Percentiles rank a stretch among this genome's conserved stretches.
Conservation (phyloP, 2,797 vertebrate genomes). For the Squalus acanthias region DNA sequence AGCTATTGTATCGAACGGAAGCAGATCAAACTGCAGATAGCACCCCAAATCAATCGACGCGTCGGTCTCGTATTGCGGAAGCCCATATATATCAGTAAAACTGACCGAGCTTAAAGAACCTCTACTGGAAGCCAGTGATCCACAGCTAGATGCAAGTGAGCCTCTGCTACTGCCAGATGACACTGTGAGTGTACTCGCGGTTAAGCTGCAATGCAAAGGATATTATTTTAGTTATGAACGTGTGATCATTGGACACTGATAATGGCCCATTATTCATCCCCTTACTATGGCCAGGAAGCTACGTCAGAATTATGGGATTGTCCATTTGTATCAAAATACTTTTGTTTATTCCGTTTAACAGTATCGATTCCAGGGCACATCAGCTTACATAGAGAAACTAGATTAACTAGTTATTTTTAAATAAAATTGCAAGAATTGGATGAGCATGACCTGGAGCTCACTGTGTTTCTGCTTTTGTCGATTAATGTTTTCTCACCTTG, state of each 20-base stretch:
- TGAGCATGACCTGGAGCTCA: background rate
- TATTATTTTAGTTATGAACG: slow-evolving; percentile 33
- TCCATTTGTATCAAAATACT: background rate
- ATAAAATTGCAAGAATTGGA: background rate
- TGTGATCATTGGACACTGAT: background rate
- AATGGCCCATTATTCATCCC: background rate
- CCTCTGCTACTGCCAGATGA: slow-evolving; percentile 95
- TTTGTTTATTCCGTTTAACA: background rate
- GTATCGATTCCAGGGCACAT: background rate
- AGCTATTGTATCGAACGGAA: slow-evolving; percentile 66
- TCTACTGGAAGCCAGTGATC: slow-evolving; percentile 86
- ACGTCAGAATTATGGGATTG: background rate
- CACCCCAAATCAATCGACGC: slow-evolving; percentile 63
- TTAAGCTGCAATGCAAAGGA: slow-evolving; percentile 65
- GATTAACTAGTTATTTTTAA: background rate
- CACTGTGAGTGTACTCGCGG: slow-evolving; percentile 86
- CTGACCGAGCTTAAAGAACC: slow-evolving; percentile 95
- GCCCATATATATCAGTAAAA: slow-evolving; percentile 94
- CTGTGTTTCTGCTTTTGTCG: background rate
- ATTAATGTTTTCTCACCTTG: background rate
- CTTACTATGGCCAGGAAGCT: background rate
- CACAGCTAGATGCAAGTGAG: slow-evolving; percentile 86
- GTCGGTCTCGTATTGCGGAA: slow-evolving; percentile 84
- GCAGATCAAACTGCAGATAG: slow-evolving; percentile 76
- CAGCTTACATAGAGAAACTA: background rate